These are phyloP conservation scores for Trachelipus rathkii DNA, from an alignment of 1,140 invertebrate genomes.

Conservation along the genomic window DNA sequence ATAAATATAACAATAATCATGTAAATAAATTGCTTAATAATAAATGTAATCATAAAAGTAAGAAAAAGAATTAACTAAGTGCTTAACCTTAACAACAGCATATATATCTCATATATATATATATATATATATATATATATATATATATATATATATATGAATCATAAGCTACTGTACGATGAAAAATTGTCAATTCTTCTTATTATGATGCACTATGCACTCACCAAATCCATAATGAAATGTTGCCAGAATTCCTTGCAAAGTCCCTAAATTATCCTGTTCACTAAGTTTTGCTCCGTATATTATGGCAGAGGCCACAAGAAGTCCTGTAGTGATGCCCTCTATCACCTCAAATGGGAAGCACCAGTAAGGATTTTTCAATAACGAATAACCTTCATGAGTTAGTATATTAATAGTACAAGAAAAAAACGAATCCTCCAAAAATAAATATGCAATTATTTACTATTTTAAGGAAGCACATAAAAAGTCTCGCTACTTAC, in stretches of 20 bases:
- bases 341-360: slow-evolving; percentile 52
- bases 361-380: slow-evolving; percentile 50
- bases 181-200: background rate
- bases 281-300: slow-evolving; percentile 51
- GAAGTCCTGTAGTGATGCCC: slow-evolving; percentile 51
- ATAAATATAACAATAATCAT: too few relatives aligned
- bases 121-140: background rate
- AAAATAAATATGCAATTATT: background rate
- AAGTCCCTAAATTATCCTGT: slow-evolving; percentile 50
- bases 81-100: too few relatives aligned
- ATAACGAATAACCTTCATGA: slow-evolving; percentile 48
- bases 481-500: slow-evolving; percentile 18
- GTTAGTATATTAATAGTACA: background rate
- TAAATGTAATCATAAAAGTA: too few relatives aligned
- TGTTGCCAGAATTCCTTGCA: slow-evolving; percentile 52
- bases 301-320: slow-evolving; percentile 51
- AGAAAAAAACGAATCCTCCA: background rate
- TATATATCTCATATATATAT: too few relatives aligned
- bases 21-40: too few relatives aligned
- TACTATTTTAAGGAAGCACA: too few relatives aligned
- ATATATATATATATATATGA: background rate
- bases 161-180: too few relatives aligned
- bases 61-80: too few relatives aligned
- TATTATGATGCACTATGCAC: slow-evolving; percentile 24
- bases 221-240: slow-evolving; percentile 50